These are phyloP conservation scores for Limnephilus lunatus DNA, from an alignment of 2,888 invertebrate species.

Conservation along the genomic window DNA sequence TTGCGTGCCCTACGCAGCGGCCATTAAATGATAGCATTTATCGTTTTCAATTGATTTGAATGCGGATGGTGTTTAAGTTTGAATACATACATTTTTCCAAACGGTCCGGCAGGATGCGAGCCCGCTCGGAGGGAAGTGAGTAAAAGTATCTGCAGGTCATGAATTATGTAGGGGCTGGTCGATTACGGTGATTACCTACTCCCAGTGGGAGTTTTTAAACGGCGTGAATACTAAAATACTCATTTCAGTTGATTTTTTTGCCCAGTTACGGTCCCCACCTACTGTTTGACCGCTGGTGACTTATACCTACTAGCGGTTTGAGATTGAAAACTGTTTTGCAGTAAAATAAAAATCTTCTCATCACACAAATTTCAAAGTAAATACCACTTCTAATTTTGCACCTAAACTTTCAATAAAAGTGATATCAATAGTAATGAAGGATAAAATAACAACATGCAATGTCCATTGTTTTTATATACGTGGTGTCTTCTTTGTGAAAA, in stretches of 20 bases:
- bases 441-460: too few species aligned
- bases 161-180: slow-evolving; percentile 46
- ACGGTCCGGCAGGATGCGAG: slow-evolving; percentile 17
- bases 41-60: slow-evolving; percentile 57
- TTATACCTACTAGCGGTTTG: not conserved
- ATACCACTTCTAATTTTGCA: too few species aligned
- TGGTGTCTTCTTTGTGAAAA: too few species aligned
- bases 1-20: slow-evolving; percentile 22
- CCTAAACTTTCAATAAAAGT: too few species aligned
- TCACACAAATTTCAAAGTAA: not conserved
- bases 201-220: not conserved
- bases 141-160: not conserved
- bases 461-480: too few species aligned
- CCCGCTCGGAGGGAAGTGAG: not conserved
- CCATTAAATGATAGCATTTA: slow-evolving; percentile 58
- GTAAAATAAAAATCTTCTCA: not conserved
- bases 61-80: not conserved
- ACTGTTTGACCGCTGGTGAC: not conserved
- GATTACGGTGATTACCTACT: slow-evolving; percentile 50
- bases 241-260: not conserved
- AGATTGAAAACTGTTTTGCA: not conserved
- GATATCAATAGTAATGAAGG: too few species aligned
- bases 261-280: not conserved
- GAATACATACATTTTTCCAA: slow-evolving; percentile 25
- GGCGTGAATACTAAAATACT: not conserved